phyloP scores from a whole-genome alignment of 2,113 vertebrate species.

The Rhinopithecus roxellana region DNA sequence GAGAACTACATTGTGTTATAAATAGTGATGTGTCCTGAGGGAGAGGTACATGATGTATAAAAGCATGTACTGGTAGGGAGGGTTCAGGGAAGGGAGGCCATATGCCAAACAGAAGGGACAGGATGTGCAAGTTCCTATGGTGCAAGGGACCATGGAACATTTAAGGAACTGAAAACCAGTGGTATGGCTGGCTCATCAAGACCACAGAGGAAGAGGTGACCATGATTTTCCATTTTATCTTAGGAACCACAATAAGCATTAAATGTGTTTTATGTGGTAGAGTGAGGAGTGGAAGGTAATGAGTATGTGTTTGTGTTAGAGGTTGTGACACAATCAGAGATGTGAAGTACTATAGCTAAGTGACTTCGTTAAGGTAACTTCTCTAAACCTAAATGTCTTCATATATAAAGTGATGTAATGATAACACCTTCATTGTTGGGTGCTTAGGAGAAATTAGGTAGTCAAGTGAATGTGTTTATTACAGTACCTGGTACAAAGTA shows the following conservation, averaged over 20 bases:
- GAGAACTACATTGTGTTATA: background rate
- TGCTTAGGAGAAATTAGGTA: conserved; percentile 10
- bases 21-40: background rate
- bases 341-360: background rate
- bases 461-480: background rate
- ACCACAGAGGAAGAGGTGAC: background rate
- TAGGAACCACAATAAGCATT: background rate
- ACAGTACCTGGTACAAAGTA: background rate
- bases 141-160: background rate
- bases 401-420: background rate
- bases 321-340: background rate
- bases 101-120: background rate
- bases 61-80: background rate
- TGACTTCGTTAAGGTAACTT: background rate
- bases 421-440: background rate
- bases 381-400: background rate
- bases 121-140: background rate
- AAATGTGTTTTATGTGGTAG: background rate
- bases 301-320: background rate
- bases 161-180: background rate
- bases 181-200: background rate
- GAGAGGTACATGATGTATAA: background rate
- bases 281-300: background rate
- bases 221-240: background rate
- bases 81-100: background rate